phyloP scores from a whole-genome alignment of 2,797 vertebrate species.

The Rhodeus uyekii region DNA sequence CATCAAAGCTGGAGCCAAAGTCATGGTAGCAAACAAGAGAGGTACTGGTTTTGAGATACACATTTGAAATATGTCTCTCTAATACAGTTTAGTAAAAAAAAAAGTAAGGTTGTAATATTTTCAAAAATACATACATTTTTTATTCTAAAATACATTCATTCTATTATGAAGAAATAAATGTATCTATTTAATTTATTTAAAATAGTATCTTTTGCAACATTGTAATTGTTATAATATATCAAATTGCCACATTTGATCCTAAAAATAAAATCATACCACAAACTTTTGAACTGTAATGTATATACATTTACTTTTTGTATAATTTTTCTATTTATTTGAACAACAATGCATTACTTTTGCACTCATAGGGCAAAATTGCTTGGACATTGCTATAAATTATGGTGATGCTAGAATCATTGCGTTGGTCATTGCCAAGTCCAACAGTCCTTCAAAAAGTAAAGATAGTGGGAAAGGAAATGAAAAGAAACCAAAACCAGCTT shows the following conservation, averaged over 20 bases:
- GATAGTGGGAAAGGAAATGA: conserved; percentile 64
- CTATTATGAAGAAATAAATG: background rate
- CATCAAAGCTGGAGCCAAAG: conserved; percentile 74
- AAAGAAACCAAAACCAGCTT: conserved; percentile 31
- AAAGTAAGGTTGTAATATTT: background rate
- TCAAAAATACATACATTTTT: no score
- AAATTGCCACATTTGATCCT: no score
- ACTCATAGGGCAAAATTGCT: conserved; percentile 70
- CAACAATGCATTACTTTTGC: background rate
- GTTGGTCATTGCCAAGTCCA: conserved; percentile 70
- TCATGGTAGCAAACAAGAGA: conserved; percentile 73
- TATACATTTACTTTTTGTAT: background rate
- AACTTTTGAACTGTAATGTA: background rate
- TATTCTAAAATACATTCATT: no score
- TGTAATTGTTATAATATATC: no score
- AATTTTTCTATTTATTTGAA: background rate
- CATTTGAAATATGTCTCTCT: background rate
- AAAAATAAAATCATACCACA: background rate
- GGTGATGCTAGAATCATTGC: conserved; percentile 71
- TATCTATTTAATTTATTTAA: background rate
- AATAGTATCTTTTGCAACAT: background rate
- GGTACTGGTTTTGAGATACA: conserved; percentile 67
- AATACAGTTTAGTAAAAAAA: background rate
- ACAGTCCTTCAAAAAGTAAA: conserved; percentile 62
- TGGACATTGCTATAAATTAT: conserved; percentile 76